A percentile compares a stretch with the other conserved stretches of the same genome.
Conservation (phyloP, 1,140 invertebrate genomes). For the Papilio helenus region DNA sequence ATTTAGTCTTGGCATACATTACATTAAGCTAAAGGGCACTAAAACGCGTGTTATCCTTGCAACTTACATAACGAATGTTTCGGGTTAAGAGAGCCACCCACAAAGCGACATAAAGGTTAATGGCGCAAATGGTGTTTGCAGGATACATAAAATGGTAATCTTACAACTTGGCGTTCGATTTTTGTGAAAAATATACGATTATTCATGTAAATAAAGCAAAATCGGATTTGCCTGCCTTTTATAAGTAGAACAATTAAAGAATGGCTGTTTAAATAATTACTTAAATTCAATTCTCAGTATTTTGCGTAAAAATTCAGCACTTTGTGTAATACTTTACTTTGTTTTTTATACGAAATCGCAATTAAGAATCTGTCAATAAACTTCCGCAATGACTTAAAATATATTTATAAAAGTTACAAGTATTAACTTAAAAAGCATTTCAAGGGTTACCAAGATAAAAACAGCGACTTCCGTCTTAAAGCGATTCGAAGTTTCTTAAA, state of each 20-base stretch:
- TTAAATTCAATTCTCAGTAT: too few species aligned
- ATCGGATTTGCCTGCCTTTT: too few species aligned
- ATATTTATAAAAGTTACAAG: not conserved
- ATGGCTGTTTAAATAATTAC: too few species aligned
- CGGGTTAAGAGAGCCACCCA: conserved; percentile 35
- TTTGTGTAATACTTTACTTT: not conserved
- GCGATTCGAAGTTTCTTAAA: not conserved
- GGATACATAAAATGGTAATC: not conserved
- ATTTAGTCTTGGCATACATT: conserved; percentile 22
- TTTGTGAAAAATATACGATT: not conserved
- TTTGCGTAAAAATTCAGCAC: too few species aligned
- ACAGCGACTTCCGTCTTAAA: not conserved
- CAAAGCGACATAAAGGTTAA: conserved; percentile 25
- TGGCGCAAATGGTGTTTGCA: conserved; percentile 17
- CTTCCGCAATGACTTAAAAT: not conserved
- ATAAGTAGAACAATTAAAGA: too few species aligned
- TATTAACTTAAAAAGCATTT: conserved; percentile 7
- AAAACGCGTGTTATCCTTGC: conserved; percentile 38
- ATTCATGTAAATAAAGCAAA: not conserved
- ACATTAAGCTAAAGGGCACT: conserved; percentile 38
- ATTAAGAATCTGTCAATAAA: not conserved
- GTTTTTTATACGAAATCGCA: not conserved
- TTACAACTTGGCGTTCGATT: not conserved
- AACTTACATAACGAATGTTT: conserved; percentile 27
- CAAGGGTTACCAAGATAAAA: conserved; percentile 1